Evolutionary conservation across 1,140 invertebrate species (phyloP).

Genomic region (Drosophila seguyi): DNA sequence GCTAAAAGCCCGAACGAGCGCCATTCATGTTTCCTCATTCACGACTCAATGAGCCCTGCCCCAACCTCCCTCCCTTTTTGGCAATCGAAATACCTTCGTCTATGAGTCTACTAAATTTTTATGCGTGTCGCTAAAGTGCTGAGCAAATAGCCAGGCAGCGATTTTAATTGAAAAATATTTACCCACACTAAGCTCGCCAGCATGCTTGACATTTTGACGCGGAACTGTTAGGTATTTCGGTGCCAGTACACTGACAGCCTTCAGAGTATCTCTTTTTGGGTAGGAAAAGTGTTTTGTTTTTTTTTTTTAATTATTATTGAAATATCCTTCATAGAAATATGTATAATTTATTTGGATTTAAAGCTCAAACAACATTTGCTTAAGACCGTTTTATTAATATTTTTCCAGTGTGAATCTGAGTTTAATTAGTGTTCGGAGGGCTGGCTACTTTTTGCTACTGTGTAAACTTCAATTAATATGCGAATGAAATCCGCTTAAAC

Average conservation of each 20-base stretch:
- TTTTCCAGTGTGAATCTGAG: constrained; percentile 6
- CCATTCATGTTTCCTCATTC: constrained; percentile 12
- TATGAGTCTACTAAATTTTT: constrained; percentile 70
- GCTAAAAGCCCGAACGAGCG: neutral
- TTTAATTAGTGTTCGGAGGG: constrained; percentile 57
- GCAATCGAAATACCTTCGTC: constrained; percentile 22
- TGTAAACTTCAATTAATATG: constrained; percentile 81
- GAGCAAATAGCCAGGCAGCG: constrained; percentile 68
- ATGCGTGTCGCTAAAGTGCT: constrained; percentile 73
- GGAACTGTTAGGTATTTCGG: constrained; percentile 32
- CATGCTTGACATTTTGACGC: constrained; percentile 74
- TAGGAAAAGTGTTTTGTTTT: too few species aligned
- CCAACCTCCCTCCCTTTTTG: too few species aligned
- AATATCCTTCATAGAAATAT: too few species aligned
- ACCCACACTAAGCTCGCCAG: constrained; percentile 50
- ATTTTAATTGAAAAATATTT: constrained; percentile 83
- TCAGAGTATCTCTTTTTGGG: too few species aligned
- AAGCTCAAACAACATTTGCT: accelerated
- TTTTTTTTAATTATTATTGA: too few species aligned
- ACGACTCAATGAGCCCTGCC: constrained; percentile 36
- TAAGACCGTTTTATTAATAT: neutral
- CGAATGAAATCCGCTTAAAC: constrained; percentile 81
- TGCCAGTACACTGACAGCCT: constrained; percentile 4
- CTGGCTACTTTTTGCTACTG: constrained; percentile 55
- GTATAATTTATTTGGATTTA: too few species aligned